Conservation (phyloP, 2,888 invertebrate species). For the Cerastoderma edule region DNA sequence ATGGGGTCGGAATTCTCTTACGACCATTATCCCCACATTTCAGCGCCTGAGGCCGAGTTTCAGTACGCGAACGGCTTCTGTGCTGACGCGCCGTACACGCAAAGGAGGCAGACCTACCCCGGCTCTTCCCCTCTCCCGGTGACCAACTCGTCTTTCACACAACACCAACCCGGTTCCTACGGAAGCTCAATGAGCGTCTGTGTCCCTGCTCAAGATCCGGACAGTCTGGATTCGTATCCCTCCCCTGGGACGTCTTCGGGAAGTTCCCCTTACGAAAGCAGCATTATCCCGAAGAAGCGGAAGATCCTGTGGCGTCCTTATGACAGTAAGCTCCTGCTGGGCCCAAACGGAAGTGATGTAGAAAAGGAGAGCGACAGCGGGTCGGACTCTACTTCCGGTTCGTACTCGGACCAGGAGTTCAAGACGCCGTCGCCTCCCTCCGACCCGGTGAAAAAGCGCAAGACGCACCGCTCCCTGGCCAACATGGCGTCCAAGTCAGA, state of each 20-base stretch:
- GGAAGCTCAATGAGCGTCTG: background rate
- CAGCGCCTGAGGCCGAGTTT: conserved; percentile 3
- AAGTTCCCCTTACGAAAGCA: conserved; percentile 22
- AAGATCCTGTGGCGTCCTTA: conserved; percentile 62
- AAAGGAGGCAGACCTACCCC: conserved; percentile 12
- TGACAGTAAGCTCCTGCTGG: conserved; percentile 35
- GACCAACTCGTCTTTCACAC: conserved; percentile 6
- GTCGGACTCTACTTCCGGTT: conserved; percentile 42
- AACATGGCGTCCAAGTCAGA: background rate
- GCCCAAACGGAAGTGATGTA: background rate
- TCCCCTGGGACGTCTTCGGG: conserved; percentile 8
- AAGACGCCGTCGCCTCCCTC: conserved; percentile 37
- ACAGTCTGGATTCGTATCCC: conserved; percentile 9
- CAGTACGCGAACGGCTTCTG: conserved; percentile 5
- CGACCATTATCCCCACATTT: conserved; percentile 17
- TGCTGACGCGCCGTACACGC: background rate
- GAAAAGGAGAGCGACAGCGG: conserved; percentile 42
- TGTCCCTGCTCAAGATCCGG: background rate
- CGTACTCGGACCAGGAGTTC: conserved; percentile 54
- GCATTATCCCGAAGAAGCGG: conserved; percentile 56
- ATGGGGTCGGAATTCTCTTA: conserved; percentile 11
- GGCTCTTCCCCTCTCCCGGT: conserved; percentile 1
- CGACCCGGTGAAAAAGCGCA: conserved; percentile 56
- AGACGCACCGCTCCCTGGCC: conserved; percentile 36
- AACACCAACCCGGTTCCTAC: conserved; percentile 10